Percentiles rank a stretch among this genome's conserved stretches.
Evolutionary conservation across 2,888 invertebrate genomes (phyloP).

Genomic region (Syrphus vitripennis): DNA sequence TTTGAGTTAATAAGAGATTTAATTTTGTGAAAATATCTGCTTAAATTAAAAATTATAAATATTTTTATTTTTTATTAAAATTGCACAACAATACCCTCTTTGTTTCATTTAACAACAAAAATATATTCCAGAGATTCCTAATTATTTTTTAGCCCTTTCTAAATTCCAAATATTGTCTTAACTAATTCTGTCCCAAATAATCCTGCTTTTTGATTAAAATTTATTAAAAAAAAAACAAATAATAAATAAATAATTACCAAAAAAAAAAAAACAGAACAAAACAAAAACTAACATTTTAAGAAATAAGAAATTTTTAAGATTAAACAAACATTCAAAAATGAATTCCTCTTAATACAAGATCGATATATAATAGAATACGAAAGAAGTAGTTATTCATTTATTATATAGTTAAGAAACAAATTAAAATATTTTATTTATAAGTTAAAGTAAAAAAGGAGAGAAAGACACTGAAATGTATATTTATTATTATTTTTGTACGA

Average conservation of each 20-base stretch:
- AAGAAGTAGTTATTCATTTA: not conserved
- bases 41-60: not conserved
- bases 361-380: conserved; percentile 3
- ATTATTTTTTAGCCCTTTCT: not conserved
- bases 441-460: conserved; percentile 20
- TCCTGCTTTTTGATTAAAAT: not conserved
- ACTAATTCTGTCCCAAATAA: not conserved
- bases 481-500: conserved; percentile 48
- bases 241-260: not conserved
- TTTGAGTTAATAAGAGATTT: not conserved
- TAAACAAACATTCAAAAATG: conserved; percentile 48
- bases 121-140: not conserved
- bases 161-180: not conserved
- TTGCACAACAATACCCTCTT: not conserved
- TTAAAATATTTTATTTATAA: not conserved
- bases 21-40: not conserved
- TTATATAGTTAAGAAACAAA: conserved; percentile 5
- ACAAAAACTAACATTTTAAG: conserved; percentile 75
- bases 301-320: not conserved
- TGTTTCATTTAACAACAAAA: not conserved
- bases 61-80: not conserved
- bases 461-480: conserved; percentile 61
- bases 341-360: conserved; percentile 31
- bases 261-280: too few relatives aligned
- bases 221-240: not conserved